A percentile compares a stretch with the other conserved stretches of the same genome.
Evolutionary conservation across 2,888 invertebrate species (phyloP).

Genomic region (Himalopsyche tibetana): DNA sequence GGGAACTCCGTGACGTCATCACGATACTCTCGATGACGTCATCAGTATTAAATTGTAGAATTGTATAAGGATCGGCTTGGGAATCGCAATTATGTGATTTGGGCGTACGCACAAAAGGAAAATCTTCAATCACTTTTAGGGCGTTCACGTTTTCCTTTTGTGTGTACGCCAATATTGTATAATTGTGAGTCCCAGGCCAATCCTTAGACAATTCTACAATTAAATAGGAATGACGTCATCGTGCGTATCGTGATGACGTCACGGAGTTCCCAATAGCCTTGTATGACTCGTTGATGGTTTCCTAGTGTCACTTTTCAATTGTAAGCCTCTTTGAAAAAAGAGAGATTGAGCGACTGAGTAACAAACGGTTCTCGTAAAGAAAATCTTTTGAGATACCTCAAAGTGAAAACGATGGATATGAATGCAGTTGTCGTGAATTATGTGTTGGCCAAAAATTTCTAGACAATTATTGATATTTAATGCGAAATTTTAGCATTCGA

Average conservation of each 20-base stretch:
- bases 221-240: not conserved
- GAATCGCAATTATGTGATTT: not conserved
- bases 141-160: not conserved
- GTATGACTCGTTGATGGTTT: constrained; percentile 35
- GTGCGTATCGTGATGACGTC: not conserved
- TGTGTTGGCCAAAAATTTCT: too few species aligned
- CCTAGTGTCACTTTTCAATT: too few species aligned
- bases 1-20: constrained; percentile 38
- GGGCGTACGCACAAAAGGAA: not conserved
- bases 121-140: not conserved
- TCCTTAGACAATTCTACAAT: not conserved
- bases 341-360: too few species aligned
- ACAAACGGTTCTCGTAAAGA: too few species aligned
- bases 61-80: constrained; percentile 18
- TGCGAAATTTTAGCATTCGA: too few species aligned
- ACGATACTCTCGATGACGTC: not conserved
- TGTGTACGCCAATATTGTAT: not conserved
- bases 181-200: not conserved
- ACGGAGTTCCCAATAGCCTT: constrained; percentile 36
- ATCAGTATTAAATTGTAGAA: not conserved
- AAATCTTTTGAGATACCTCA: too few species aligned
- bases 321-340: too few species aligned
- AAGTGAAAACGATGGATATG: too few species aligned
- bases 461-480: too few species aligned
- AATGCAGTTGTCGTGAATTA: too few species aligned